These are phyloP conservation scores for Merops nubicus DNA, from an alignment of 2,113 vertebrate genomes.

Conservation along the genomic window DNA sequence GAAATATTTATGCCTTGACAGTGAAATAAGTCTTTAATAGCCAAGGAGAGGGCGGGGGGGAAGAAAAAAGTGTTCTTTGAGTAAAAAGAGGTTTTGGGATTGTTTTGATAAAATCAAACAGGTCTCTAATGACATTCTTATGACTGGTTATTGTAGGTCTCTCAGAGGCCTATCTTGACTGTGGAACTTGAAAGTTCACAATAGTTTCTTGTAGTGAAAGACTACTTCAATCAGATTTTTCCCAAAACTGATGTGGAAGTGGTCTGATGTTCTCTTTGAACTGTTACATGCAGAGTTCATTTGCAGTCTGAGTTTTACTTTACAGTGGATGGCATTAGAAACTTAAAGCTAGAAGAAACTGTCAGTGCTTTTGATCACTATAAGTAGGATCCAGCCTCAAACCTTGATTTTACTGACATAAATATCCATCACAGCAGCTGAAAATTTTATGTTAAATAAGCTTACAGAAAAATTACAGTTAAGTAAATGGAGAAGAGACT, in stretches of 20 bases:
- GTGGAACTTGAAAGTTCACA: not conserved
- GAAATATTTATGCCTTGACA: not conserved
- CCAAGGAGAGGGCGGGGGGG: too few species aligned
- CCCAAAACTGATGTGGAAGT: not conserved
- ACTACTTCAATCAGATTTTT: not conserved
- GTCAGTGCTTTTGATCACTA: fast-evolving
- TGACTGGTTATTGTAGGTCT: not conserved
- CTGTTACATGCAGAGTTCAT: not conserved
- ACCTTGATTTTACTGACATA: not conserved
- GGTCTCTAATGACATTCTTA: not conserved
- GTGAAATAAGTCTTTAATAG: not conserved
- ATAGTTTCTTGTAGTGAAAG: not conserved
- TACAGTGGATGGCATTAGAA: not conserved
- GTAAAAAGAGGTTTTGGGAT: not conserved
- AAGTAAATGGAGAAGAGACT: fast-evolving
- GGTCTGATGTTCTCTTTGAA: not conserved
- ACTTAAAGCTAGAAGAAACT: not conserved
- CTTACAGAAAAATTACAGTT: not conserved
- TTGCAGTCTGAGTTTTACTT: not conserved
- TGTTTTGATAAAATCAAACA: not conserved
- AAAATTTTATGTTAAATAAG: not conserved
- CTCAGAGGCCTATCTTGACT: not conserved
- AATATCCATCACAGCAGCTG: not conserved
- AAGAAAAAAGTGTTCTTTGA: not conserved
- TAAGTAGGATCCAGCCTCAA: not conserved